phyloP scores from a whole-genome alignment of 2,888 invertebrate genomes.

The Sympetrum striolatum region DNA sequence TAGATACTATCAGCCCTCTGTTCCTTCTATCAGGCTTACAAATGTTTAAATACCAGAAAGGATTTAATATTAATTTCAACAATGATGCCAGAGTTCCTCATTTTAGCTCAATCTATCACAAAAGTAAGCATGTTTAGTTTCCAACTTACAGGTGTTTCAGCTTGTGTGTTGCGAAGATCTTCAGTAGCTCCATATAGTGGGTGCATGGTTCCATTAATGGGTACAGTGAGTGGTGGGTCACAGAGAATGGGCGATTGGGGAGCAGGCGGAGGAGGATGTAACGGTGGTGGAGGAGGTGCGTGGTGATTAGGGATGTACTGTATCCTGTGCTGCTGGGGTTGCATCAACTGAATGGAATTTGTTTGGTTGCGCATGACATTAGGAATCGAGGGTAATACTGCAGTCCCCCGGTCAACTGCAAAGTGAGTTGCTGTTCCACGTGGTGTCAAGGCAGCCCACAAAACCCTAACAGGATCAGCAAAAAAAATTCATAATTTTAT shows the following conservation, averaged over 20 bases:
- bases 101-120: too few species aligned
- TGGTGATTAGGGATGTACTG: background rate
- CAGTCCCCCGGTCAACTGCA: background rate
- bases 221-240: conserved; percentile 1
- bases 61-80: too few species aligned
- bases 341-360: background rate
- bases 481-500: too few species aligned
- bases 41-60: too few species aligned
- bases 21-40: too few species aligned
- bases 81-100: too few species aligned
- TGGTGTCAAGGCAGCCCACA: conserved; percentile 86
- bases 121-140: background rate
- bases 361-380: background rate
- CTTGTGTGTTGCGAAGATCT: conserved; percentile 6
- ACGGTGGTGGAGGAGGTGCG: background rate
- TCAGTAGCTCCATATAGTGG: conserved; percentile 18
- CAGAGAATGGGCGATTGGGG: background rate
- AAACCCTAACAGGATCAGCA: conserved; percentile 60
- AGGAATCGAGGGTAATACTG: conserved; percentile 10
- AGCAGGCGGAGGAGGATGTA: background rate
- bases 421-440: conserved; percentile 78
- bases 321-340: background rate
- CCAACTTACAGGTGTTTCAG: background rate
- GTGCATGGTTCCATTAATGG: conserved; percentile 2
- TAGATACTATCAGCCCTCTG: too few species aligned